These are phyloP conservation scores for Argyrosomus regius DNA, from an alignment of 2,797 vertebrate genomes.

Conservation along the genomic window DNA sequence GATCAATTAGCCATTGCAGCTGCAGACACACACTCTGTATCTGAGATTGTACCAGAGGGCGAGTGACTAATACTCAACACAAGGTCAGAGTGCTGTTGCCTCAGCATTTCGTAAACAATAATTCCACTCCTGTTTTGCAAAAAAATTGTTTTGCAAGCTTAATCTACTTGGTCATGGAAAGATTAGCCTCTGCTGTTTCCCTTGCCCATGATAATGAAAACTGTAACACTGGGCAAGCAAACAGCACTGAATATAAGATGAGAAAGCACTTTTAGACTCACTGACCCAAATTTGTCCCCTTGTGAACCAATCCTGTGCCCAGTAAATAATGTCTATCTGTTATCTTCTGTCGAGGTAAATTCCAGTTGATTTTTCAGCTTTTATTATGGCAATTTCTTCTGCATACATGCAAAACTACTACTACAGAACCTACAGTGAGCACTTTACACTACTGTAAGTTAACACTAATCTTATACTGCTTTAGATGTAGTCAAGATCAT, in stretches of 20 bases:
- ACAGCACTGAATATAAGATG: conserved; percentile 39
- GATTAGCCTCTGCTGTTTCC: conserved; percentile 66
- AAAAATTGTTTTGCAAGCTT: conserved; percentile 55
- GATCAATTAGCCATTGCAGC: conserved; percentile 54
- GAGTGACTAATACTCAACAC: conserved; percentile 41
- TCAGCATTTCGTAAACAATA: conserved; percentile 63
- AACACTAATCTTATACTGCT: not conserved
- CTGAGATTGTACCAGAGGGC: conserved; percentile 18
- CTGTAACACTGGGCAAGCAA: conserved; percentile 29
- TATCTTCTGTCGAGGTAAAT: conserved; percentile 8
- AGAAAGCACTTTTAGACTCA: conserved; percentile 22
- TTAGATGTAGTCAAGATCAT: not conserved
- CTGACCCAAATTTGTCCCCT: conserved; percentile 54
- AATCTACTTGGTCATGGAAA: conserved; percentile 69
- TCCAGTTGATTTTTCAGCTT: conserved; percentile 10
- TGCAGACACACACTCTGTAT: conserved; percentile 19
- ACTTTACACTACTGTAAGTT: not conserved
- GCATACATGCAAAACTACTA: not conserved
- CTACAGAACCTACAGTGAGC: not conserved
- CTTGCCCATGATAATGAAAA: conserved; percentile 52
- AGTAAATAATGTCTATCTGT: conserved; percentile 23
- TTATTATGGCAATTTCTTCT: not conserved
- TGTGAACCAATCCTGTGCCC: conserved; percentile 5
- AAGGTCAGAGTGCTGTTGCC: conserved; percentile 57
- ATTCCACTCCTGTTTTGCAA: conserved; percentile 57